These are phyloP conservation scores for Triplophysa siluroides DNA, from an alignment of 2,113 vertebrate species.

Conservation along the genomic window DNA sequence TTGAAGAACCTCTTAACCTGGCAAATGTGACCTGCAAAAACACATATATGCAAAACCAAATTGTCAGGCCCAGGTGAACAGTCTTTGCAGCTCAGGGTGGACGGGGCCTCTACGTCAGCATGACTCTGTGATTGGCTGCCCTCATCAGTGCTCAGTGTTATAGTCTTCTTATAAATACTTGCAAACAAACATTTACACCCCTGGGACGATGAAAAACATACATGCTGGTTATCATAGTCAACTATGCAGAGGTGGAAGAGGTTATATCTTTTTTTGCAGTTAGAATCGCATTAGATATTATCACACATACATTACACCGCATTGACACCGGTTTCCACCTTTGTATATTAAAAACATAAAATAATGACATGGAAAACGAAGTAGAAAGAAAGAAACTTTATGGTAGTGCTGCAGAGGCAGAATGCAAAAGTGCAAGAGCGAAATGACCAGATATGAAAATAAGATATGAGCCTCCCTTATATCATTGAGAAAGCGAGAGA, in stretches of 20 bases:
- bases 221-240: slow-evolving; percentile 28
- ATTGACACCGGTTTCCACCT: slow-evolving; percentile 47
- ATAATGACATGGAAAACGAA: neutral
- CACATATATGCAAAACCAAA: slow-evolving; percentile 58
- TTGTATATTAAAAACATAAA: slow-evolving; percentile 42
- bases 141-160: slow-evolving; percentile 2
- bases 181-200: neutral
- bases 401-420: slow-evolving; percentile 9
- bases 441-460: slow-evolving; percentile 25
- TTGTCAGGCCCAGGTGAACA: slow-evolving; percentile 25
- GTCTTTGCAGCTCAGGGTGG: neutral
- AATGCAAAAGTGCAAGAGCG: neutral
- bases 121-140: slow-evolving; percentile 12
- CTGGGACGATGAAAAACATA: neutral
- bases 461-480: slow-evolving; percentile 51
- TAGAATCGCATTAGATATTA: slow-evolving; percentile 37
- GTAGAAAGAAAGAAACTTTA: slow-evolving; percentile 5
- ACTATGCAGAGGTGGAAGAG: slow-evolving; percentile 45
- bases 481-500: slow-evolving; percentile 4
- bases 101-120: neutral
- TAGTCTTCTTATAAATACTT: neutral
- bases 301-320: slow-evolving; percentile 23
- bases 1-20: slow-evolving; percentile 51
- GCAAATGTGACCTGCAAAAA: slow-evolving; percentile 55
- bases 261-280: neutral